phyloP scores from a whole-genome alignment of 2,113 vertebrate species.

The Spea bombifrons region DNA sequence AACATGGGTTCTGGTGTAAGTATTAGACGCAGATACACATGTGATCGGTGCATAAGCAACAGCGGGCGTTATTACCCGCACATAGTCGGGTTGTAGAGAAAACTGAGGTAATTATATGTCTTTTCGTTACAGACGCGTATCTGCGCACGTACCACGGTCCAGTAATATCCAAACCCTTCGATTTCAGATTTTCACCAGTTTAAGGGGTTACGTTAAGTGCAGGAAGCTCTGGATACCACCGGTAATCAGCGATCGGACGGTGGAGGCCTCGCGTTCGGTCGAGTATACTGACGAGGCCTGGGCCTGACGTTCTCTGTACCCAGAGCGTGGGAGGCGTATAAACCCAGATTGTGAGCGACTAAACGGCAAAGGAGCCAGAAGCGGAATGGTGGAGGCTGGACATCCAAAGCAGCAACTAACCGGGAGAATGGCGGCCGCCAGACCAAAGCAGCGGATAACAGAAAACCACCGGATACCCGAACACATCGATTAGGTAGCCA shows the following conservation, averaged over 20 bases:
- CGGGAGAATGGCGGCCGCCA: slow-evolving; percentile 42
- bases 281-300: background rate
- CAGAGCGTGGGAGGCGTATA: background rate
- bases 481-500: slow-evolving; percentile 27
- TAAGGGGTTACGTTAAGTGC: no score
- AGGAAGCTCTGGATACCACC: background rate
- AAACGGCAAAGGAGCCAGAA: background rate
- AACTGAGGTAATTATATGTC: no score
- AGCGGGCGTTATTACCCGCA: no score
- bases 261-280: slow-evolving; percentile 20
- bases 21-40: no score
- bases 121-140: no score
- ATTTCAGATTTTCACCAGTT: no score
- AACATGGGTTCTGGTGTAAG: no score
- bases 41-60: no score
- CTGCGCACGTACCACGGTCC: no score
- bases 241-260: slow-evolving; percentile 19
- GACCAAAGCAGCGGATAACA: slow-evolving; percentile 24
- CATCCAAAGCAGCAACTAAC: slow-evolving; percentile 9
- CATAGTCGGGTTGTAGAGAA: no score
- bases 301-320: slow-evolving; percentile 1
- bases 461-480: slow-evolving; percentile 12
- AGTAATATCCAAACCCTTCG: no score
- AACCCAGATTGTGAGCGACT: background rate
- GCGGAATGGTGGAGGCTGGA: background rate